phyloP scores from a whole-genome alignment of 2,113 vertebrate species.

The Trematocara nigrifrons region DNA sequence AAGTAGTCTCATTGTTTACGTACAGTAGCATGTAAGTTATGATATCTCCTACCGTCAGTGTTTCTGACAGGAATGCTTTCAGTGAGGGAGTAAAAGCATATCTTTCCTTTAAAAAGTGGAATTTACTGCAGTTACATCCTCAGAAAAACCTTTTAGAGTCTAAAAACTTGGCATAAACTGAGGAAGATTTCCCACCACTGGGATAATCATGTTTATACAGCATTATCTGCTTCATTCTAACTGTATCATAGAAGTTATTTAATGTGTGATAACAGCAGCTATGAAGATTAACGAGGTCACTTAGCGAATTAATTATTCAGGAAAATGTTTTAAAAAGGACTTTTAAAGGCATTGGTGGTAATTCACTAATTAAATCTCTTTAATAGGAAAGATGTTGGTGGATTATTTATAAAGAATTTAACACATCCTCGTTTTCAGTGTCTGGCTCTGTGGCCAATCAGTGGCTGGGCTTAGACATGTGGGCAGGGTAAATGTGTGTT shows the following conservation, averaged over 20 bases:
- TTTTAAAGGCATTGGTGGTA: neutral
- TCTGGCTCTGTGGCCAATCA: neutral
- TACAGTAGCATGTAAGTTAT: neutral
- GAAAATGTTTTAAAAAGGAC: neutral
- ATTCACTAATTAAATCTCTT: neutral
- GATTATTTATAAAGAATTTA: neutral
- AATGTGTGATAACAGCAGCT: constrained; percentile 10
- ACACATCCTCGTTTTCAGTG: neutral
- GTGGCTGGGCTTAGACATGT: neutral
- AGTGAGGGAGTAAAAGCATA: constrained; percentile 3
- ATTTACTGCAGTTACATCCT: neutral
- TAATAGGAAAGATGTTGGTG: accelerated
- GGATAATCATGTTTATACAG: constrained; percentile 36
- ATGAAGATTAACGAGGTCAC: neutral
- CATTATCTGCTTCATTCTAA: constrained; percentile 28
- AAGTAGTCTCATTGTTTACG: neutral
- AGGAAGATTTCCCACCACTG: constrained; percentile 34
- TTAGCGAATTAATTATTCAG: neutral
- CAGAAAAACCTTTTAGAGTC: neutral
- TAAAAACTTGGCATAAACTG: neutral
- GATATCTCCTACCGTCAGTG: neutral
- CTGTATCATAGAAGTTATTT: neutral
- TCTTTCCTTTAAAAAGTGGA: neutral
- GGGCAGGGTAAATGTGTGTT: neutral
- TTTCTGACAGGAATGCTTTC: constrained; percentile 20